A percentile compares a stretch with the other conserved stretches of the same genome.
These are phyloP conservation scores for Tenrec ecaudatus DNA, from an alignment of 2,113 vertebrate species.

Conservation along the genomic window DNA sequence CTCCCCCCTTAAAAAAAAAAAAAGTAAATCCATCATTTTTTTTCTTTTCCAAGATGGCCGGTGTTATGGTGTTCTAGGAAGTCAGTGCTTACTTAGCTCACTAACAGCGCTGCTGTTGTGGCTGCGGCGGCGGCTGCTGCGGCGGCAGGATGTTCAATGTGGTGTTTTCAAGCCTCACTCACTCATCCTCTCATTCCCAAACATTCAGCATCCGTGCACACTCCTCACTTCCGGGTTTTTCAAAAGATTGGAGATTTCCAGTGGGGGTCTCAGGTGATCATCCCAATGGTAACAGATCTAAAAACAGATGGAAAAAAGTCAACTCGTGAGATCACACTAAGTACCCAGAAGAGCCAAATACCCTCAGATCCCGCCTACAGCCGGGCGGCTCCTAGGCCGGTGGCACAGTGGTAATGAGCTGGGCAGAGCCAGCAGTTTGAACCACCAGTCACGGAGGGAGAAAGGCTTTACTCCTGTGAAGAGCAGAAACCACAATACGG, in stretches of 20 bases:
- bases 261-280: slow-evolving; percentile 92
- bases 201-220: slow-evolving; percentile 94
- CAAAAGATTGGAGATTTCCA: slow-evolving; percentile 96
- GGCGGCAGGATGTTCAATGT: slow-evolving; percentile 91
- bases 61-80: slow-evolving; percentile 79
- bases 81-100: slow-evolving; percentile 85
- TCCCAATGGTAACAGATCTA: slow-evolving; percentile 89
- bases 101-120: slow-evolving; percentile 84
- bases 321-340: background rate
- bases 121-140: slow-evolving; percentile 83
- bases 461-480: no score
- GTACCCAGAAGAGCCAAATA: background rate
- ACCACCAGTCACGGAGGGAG: no score
- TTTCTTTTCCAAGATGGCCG: slow-evolving; percentile 83
- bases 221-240: slow-evolving; percentile 92
- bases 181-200: slow-evolving; percentile 94
- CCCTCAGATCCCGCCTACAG: background rate
- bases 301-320: slow-evolving; percentile 71
- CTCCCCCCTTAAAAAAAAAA: background rate
- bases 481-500: no score
- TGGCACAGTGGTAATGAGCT: no score
- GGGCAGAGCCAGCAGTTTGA: no score
- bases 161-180: slow-evolving; percentile 96
- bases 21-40: slow-evolving; percentile 73
- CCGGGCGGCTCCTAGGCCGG: no score